Evolutionary conservation across 2,797 vertebrate genomes (phyloP), one percentile per base, ranked within the genome.

Genomic region (Octomys mimax): DNA sequence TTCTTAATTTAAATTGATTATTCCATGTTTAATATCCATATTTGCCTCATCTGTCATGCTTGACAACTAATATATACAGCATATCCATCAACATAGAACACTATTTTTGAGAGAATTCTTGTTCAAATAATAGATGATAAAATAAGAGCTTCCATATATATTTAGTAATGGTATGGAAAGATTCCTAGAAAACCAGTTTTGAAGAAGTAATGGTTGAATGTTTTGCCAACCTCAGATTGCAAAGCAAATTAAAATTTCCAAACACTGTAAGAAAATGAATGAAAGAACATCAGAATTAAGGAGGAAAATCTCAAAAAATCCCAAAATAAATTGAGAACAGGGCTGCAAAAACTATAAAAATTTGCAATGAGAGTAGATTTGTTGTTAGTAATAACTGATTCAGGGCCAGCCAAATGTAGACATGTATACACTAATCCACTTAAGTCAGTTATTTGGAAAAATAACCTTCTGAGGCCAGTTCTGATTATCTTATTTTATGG

Each of bases 201-300:
- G n/a, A n/a, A 28, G 13, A 93, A 87, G 33, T 39, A 22, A 88
- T 10, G 1, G 13, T 31, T 61, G 22, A 84, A 14, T 0, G 4
- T 87, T 96, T 91, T 84, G 16, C 16, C 18, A 52, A 49, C 2
- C 21, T 64, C 14, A 85, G 26, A 75, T 9, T 81, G 39, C 90
- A 92, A 90, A 83, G 26, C 46, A 84, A 62, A 64, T 8, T 33
- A 73, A 75, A 85, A 57, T 87, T 90, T 86, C 28, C 24, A 71
- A 90, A 49, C 62, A 19, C 2, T 46, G 24, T 39, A 66, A 87
- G 33, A 19, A 75, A 84, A 57, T 59, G 16, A 71, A 87, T 78
- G 39, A 16, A 77, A 92, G 61, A 46, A 71, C 33, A 42, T 19
- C 7, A 31, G 62, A 26, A 62, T 26, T 79, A 94, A 28, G n/a